Conservation (phyloP, 2,113 vertebrate species). For the Entosphenus tridentatus region DNA sequence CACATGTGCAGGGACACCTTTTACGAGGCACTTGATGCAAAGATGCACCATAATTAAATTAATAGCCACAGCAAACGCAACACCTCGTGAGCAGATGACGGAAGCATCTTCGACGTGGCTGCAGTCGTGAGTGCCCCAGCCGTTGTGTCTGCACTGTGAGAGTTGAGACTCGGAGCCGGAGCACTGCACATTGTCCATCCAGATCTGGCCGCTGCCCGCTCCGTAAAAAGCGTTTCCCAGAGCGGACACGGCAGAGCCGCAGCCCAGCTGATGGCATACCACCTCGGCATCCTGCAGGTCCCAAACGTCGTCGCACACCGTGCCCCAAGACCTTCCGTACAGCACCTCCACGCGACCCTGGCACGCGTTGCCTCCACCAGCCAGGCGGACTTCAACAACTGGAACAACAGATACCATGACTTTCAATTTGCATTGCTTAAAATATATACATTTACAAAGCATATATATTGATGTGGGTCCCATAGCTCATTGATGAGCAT, state of each 20-base stretch:
- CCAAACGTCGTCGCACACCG: slow-evolving; percentile 18
- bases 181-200: slow-evolving; percentile 11
- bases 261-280: slow-evolving; percentile 19
- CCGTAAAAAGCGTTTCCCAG: slow-evolving; percentile 12
- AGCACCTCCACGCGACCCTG: slow-evolving; percentile 12
- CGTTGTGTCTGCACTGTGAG: not conserved
- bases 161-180: slow-evolving; percentile 7
- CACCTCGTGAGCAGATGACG: slow-evolving; percentile 15
- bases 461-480: no score
- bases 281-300: slow-evolving; percentile 12
- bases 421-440: no score
- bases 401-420: no score
- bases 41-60: no score
- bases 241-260: slow-evolving; percentile 14
- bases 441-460: no score
- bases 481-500: no score
- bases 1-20: no score
- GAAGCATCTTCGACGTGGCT: slow-evolving; percentile 11
- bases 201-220: slow-evolving; percentile 13
- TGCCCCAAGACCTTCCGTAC: slow-evolving; percentile 11
- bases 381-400: slow-evolving; percentile 13
- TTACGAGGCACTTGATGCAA: no score
- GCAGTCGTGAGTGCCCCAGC: slow-evolving; percentile 17
- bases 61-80: no score
- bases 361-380: not conserved